Evolutionary conservation across 1,140 invertebrate genomes (phyloP).

Genomic region (Scaptomyza graminum): DNA sequence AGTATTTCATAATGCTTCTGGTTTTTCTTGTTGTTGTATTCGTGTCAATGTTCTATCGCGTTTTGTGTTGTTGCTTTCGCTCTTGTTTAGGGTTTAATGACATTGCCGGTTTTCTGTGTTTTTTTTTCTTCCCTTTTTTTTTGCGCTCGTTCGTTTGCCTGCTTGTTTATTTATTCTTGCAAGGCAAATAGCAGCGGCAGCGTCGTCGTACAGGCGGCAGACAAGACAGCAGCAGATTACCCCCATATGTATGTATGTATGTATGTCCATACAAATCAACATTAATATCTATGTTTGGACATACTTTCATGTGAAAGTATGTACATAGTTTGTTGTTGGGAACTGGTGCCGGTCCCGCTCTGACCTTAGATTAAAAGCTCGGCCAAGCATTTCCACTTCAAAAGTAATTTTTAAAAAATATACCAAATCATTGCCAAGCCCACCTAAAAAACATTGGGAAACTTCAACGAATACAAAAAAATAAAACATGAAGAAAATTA

Average conservation of each 20-base stretch:
- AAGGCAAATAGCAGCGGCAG: constrained; percentile 57
- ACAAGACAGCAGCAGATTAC: constrained; percentile 37
- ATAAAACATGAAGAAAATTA: too few species aligned
- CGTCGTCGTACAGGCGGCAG: constrained; percentile 29
- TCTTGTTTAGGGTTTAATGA: constrained; percentile 83
- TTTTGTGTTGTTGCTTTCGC: constrained; percentile 78
- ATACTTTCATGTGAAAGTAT: constrained; percentile 6
- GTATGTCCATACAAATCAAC: neutral
- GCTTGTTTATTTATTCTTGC: constrained; percentile 79
- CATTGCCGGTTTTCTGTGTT: constrained; percentile 75
- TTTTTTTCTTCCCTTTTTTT: constrained; percentile 50
- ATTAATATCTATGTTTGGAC: constrained; percentile 6
- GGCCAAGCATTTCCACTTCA: constrained; percentile 7
- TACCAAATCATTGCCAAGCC: neutral
- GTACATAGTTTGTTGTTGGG: constrained; percentile 17
- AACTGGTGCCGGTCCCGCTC: constrained; percentile 16
- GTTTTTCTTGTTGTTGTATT: constrained; percentile 77
- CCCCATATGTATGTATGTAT: constrained; percentile 6
- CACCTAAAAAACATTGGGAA: neutral
- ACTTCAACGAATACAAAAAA: too few species aligned
- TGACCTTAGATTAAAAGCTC: constrained; percentile 24
- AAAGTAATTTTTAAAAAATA: neutral
- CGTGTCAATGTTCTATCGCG: constrained; percentile 76
- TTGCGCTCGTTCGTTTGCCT: constrained; percentile 49
- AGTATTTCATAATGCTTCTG: constrained; percentile 81